Percentiles rank a stretch among this genome's conserved stretches.
Evolutionary conservation across 2,888 invertebrate genomes (phyloP).

Genomic region (Eucera pruinosa): DNA sequence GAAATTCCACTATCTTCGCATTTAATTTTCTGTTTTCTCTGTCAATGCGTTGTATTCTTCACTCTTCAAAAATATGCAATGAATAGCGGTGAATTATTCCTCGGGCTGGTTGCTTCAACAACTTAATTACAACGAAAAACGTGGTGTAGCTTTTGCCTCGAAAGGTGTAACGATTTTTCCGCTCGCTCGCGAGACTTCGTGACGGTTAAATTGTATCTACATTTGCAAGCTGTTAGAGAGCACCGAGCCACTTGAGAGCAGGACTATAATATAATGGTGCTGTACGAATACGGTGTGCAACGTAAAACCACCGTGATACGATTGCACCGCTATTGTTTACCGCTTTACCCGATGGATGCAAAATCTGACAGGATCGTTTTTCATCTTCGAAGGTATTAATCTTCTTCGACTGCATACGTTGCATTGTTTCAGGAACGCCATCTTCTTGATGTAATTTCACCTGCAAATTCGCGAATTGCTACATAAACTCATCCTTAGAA

Average conservation of each 20-base stretch:
- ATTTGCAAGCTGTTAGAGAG: conserved; percentile 12
- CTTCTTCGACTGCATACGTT: neutral
- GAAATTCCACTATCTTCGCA: conserved; percentile 1
- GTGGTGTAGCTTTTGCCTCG: neutral
- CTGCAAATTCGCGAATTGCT: neutral
- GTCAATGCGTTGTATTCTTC: too few relatives aligned
- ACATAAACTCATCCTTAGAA: neutral
- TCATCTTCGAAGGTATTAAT: conserved; percentile 14
- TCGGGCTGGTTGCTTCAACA: neutral
- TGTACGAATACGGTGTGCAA: conserved; percentile 10
- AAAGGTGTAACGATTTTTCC: conserved; percentile 11
- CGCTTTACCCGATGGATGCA: conserved; percentile 4
- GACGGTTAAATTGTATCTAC: conserved; percentile 32
- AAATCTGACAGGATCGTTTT: conserved; percentile 30
- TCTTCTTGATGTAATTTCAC: conserved; percentile 4
- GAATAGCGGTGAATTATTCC: neutral
- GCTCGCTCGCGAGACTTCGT: neutral
- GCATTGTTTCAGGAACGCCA: neutral
- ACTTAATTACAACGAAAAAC: conserved; percentile 5
- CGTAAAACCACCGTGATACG: conserved; percentile 27
- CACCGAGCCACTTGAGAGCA: conserved; percentile 16
- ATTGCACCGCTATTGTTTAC: conserved; percentile 42
- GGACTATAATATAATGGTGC: conserved; percentile 1
- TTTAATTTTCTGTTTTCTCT: conserved; percentile 18
- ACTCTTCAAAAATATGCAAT: neutral